Evolutionary conservation across 2,888 invertebrate species (phyloP).

Genomic region (Rutpela maculata): DNA sequence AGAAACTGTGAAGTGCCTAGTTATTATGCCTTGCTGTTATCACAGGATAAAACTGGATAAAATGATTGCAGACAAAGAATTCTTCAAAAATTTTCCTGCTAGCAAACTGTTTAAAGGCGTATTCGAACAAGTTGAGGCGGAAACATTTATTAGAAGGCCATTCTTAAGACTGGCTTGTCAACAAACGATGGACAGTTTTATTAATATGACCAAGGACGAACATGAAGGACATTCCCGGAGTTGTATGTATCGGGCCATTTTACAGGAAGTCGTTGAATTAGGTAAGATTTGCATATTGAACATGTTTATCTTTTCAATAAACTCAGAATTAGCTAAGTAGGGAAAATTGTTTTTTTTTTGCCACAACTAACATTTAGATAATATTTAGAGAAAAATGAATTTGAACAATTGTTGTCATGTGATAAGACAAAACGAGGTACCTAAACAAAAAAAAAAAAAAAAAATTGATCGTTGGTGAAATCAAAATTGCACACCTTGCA

Average conservation of each 20-base stretch:
- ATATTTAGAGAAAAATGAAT: no score
- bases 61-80: conserved; percentile 57
- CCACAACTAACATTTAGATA: no score
- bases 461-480: no score
- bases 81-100: conserved; percentile 82
- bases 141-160: conserved; percentile 77
- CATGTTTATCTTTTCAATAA: not conserved
- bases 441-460: no score
- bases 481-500: no score
- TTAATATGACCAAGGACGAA: conserved; percentile 72
- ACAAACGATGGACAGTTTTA: conserved; percentile 77
- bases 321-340: no score
- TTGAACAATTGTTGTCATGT: no score
- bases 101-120: conserved; percentile 75
- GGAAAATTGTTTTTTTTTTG: no score
- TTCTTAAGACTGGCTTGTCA: conserved; percentile 86
- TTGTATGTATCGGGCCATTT: conserved; percentile 79
- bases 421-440: no score
- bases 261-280: conserved; percentile 78
- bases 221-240: conserved; percentile 76
- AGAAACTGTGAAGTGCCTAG: conserved; percentile 76
- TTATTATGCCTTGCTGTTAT: conserved; percentile 88
- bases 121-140: conserved; percentile 69
- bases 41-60: conserved; percentile 78
- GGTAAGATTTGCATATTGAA: conserved; percentile 73